Evolutionary conservation across 2,797 vertebrate genomes (phyloP).

Genomic region (Lates japonicus): DNA sequence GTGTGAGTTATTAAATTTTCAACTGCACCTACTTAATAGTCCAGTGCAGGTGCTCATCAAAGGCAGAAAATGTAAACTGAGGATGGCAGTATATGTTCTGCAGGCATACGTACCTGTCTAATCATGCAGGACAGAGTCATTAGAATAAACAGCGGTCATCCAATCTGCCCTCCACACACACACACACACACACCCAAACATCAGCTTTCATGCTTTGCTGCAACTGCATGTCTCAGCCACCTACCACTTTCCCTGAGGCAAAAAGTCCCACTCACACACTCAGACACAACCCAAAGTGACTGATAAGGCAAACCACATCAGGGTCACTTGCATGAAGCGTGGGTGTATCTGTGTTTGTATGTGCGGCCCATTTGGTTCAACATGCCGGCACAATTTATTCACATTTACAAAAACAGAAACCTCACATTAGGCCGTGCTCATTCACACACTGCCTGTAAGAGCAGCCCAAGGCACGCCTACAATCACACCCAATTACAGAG

Average conservation of each 20-base stretch:
- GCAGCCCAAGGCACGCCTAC: constrained; percentile 29
- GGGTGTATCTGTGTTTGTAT: neutral
- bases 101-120: neutral
- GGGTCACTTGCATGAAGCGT: neutral
- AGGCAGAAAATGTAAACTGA: constrained; percentile 19
- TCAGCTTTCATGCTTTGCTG: constrained; percentile 2
- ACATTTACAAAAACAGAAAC: constrained; percentile 29
- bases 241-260: constrained; percentile 17
- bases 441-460: constrained; percentile 38
- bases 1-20: constrained; percentile 5
- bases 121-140: constrained; percentile 24
- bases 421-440: constrained; percentile 32
- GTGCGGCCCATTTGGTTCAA: constrained; percentile 1
- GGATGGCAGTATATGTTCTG: constrained; percentile 1
- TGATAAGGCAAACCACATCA: constrained; percentile 7
- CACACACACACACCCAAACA: too few relatives aligned
- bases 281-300: constrained; percentile 11
- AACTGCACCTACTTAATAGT: constrained; percentile 9
- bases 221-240: constrained; percentile 12
- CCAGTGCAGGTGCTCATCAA: constrained; percentile 27
- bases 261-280: constrained; percentile 4
- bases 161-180: constrained; percentile 10
- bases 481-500: constrained; percentile 53
- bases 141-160: constrained; percentile 25
- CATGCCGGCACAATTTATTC: constrained; percentile 2